Percentiles rank a stretch among this genome's conserved stretches.
phyloP scores from a whole-genome alignment of 2,888 invertebrate genomes.

The Hylaea fasciaria region DNA sequence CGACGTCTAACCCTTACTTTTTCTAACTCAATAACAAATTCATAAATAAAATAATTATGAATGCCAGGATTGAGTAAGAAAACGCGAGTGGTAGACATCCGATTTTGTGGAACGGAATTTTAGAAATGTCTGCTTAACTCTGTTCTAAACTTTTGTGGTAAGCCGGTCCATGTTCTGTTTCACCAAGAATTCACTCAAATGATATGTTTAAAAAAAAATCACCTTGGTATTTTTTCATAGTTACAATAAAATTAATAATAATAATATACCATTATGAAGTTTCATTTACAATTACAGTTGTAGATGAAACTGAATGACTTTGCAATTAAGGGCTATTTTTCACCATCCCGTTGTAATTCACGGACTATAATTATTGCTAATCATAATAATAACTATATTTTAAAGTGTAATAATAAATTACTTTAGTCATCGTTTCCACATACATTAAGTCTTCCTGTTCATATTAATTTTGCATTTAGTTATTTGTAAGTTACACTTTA shows the following conservation, averaged over 20 bases:
- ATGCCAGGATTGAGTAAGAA: no score
- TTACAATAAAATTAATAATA: no score
- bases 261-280: background rate
- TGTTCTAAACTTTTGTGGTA: background rate
- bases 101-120: no score
- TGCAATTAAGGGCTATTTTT: conserved; percentile 8
- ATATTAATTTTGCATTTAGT: conserved; percentile 80
- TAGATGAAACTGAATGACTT: conserved; percentile 9
- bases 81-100: no score
- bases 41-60: no score
- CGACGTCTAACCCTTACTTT: no score
- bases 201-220: no score
- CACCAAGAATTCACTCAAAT: no score
- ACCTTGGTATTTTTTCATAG: no score
- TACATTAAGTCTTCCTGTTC: conserved; percentile 75
- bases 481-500: conserved; percentile 67
- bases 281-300: background rate
- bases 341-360: conserved; percentile 10
- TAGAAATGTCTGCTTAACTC: background rate
- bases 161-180: background rate
- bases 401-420: conserved; percentile 49
- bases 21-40: no score
- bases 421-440: conserved; percentile 65
- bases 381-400: conserved; percentile 36
- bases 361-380: conserved; percentile 30